Evolutionary conservation across 1,140 invertebrate genomes (phyloP), one percentile per base, ranked within the genome.

Genomic region (Papilio machaon): DNA sequence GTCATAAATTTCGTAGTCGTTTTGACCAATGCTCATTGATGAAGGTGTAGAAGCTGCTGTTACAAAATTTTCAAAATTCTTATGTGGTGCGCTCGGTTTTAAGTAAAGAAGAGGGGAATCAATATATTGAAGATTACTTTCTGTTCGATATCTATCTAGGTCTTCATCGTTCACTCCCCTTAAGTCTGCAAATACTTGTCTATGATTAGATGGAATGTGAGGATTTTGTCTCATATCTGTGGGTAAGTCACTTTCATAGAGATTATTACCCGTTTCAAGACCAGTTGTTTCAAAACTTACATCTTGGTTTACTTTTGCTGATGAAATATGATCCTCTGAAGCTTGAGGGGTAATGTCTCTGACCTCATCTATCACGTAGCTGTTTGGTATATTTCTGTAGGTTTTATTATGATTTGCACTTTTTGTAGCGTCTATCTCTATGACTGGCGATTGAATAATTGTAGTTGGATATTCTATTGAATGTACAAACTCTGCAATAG

Each of bases 391-490:
- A 83, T 92, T 90, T 89, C 91, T 87, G 79, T 90, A 94, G 38
- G 82, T 82, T 85, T 94, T 94, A 43, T 85, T 89, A 74, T 91
- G 88, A 81, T 91, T 91, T 74, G 83, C 82, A 85, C 85, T 82
- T 80, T 91, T 92, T 60, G 86, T 82, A 17, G 90, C 85, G 77
- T 94, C 91, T 73, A 96, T 94, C 84, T 97, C 96, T 54, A 96
- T 95, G 43, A 96, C 84, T 79, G 96, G 96, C 49, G 96, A 96
- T 83, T 96, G 95, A 73, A 96, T 95, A 74, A 96, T 91, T 60
- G 95, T 95, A 17, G 96, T 93, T 10, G 96, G 96, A 91, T 97
- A 96, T 84, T 97, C 96, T 82, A 97, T 92, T 19, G 96, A 95
- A 58, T 96, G 96, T 15, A 96, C 94, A 86, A 95, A 96, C 85